These are phyloP conservation scores for Brachyistius frenatus DNA, from an alignment of 2,113 vertebrate genomes.

Conservation along the genomic window DNA sequence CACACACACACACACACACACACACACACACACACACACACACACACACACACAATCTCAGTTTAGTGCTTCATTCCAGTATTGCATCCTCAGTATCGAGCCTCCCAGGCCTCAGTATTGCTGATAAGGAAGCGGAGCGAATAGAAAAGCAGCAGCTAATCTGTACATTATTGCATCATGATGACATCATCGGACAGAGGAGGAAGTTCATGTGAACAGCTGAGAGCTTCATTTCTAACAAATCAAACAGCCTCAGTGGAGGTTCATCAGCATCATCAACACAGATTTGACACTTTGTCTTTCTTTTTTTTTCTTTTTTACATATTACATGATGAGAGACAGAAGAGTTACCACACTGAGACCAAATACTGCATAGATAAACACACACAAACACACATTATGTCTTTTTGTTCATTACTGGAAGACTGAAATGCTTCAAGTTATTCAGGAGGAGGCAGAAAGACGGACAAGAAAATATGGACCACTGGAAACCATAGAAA, in stretches of 20 bases:
- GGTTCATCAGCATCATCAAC: conserved; percentile 25
- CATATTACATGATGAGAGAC: conserved; percentile 8
- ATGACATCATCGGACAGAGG: conserved; percentile 61
- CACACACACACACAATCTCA: conserved; percentile 3
- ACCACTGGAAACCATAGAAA: conserved; percentile 45
- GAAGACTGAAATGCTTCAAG: conserved; percentile 76
- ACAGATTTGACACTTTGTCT: conserved; percentile 33
- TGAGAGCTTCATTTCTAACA: background rate
- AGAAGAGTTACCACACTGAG: conserved; percentile 25
- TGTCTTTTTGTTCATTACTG: conserved; percentile 37
- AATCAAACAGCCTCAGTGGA: background rate
- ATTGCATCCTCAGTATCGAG: background rate
- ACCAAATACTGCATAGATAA: conserved; percentile 62
- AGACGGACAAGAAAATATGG: conserved; percentile 32
- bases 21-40: background rate
- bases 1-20: background rate
- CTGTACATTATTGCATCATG: conserved; percentile 67
- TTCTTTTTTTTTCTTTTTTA: conserved; percentile 32
- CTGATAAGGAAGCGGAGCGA: conserved; percentile 16
- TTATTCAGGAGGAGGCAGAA: conserved; percentile 70
- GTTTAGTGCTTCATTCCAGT: conserved; percentile 22
- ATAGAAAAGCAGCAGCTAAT: conserved; percentile 56
- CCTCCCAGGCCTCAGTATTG: conserved; percentile 20
- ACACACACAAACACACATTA: conserved; percentile 23
- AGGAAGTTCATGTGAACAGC: conserved; percentile 23